A percentile compares a stretch with the other conserved stretches of the same genome.
Evolutionary conservation across 2,113 vertebrate species (phyloP).

Genomic region (Camelus bactrianus): DNA sequence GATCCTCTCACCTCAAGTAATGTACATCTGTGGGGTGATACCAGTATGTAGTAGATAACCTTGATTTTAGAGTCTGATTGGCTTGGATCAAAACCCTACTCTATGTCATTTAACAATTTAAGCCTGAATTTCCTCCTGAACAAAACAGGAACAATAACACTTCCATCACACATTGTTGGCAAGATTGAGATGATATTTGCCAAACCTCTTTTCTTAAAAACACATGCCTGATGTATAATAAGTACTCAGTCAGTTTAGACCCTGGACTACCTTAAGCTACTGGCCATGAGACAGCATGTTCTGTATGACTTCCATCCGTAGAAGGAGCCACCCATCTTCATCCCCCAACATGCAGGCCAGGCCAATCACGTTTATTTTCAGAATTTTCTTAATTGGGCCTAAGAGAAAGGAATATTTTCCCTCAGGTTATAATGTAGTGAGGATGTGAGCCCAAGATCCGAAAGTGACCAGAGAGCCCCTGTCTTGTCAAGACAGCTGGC

Average conservation of each 20-base stretch:
- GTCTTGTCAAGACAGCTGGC: not conserved
- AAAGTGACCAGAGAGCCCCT: not conserved
- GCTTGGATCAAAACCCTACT: not conserved
- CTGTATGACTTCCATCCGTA: not conserved
- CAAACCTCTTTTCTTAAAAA: not conserved
- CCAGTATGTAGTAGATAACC: not conserved
- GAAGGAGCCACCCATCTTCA: not conserved
- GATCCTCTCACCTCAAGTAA: not conserved
- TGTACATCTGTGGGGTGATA: not conserved
- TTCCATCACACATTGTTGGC: not conserved
- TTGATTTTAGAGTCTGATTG: not conserved
- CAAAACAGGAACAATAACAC: not conserved
- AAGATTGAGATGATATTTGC: conserved; percentile 30
- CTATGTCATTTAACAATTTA: not conserved
- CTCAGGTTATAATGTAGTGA: not conserved
- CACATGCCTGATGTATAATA: not conserved
- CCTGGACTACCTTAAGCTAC: not conserved
- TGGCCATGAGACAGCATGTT: not conserved
- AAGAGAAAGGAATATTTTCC: not conserved
- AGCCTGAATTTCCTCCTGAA: not conserved
- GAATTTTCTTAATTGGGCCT: not conserved
- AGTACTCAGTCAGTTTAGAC: not conserved
- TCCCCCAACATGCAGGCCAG: not conserved
- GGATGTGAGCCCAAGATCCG: not conserved
- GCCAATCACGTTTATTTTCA: not conserved